Conservation (phyloP, 2,113 vertebrate species). For the Pseudonaja textilis region DNA sequence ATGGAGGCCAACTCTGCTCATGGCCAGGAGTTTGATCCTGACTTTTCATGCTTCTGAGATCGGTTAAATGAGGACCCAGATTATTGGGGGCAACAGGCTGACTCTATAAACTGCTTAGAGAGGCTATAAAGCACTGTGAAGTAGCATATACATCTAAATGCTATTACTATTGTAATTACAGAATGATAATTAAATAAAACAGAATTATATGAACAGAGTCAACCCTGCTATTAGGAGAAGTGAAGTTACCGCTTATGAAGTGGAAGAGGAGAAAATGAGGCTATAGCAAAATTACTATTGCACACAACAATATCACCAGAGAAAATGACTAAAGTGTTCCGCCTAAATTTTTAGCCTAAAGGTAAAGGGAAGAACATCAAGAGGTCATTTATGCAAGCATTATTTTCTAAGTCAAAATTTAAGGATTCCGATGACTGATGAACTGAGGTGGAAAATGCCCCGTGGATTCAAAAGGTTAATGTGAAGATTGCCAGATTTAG, state of each 20-base stretch:
- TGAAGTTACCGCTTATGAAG: not conserved
- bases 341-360: not conserved
- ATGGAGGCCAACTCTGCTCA: not conserved
- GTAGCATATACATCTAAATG: not conserved
- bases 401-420: not conserved
- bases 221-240: not conserved
- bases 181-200: not conserved
- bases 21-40: not conserved
- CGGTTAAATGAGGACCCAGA: not conserved
- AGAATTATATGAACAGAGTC: not conserved
- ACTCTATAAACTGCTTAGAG: not conserved
- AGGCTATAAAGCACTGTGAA: not conserved
- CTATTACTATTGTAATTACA: not conserved
- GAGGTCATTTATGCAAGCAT: not conserved
- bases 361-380: not conserved
- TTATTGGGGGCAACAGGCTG: not conserved
- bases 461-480: not conserved
- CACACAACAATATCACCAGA: not conserved
- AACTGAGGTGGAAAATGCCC: not conserved
- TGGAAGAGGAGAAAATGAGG: not conserved
- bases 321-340: not conserved
- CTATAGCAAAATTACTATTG: not conserved
- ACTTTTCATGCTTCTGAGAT: not conserved
- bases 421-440: not conserved
- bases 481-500: not conserved